phyloP scores from a whole-genome alignment of 2,113 vertebrate species.

The Tyto alba region DNA sequence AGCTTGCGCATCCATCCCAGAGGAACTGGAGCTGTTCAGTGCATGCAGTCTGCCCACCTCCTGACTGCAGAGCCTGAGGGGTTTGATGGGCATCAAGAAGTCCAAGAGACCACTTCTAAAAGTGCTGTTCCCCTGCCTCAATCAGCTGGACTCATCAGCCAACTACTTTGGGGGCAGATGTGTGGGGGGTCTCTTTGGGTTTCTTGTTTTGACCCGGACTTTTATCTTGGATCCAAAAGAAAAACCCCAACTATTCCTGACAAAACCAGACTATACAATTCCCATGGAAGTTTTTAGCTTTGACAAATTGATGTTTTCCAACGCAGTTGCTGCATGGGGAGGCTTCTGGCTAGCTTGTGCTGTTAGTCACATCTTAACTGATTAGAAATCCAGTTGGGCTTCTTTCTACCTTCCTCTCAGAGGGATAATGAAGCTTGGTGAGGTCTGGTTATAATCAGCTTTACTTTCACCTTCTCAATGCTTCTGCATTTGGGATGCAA shows the following conservation, averaged over 20 bases:
- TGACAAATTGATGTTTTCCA: background rate
- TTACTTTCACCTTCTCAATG: background rate
- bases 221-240: background rate
- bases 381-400: constrained; percentile 9
- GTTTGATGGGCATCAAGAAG: background rate
- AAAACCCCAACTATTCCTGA: background rate
- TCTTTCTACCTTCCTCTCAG: background rate
- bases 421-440: background rate
- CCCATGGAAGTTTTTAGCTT: background rate
- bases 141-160: background rate
- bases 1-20: fast-evolving
- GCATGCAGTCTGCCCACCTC: background rate
- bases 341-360: background rate
- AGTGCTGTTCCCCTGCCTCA: background rate
- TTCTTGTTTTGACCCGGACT: background rate
- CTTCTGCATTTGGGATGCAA: background rate
- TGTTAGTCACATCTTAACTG: background rate
- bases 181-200: background rate
- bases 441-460: constrained; percentile 2
- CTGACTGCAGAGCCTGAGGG: fast-evolving
- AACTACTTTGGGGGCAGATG: fast-evolving
- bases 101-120: background rate
- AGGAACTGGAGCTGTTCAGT: background rate
- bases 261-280: background rate
- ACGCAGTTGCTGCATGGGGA: background rate